A percentile compares a stretch with the other conserved stretches of the same genome.
phyloP scores from a whole-genome alignment of 2,797 vertebrate species.

The Scleropages formosus region DNA sequence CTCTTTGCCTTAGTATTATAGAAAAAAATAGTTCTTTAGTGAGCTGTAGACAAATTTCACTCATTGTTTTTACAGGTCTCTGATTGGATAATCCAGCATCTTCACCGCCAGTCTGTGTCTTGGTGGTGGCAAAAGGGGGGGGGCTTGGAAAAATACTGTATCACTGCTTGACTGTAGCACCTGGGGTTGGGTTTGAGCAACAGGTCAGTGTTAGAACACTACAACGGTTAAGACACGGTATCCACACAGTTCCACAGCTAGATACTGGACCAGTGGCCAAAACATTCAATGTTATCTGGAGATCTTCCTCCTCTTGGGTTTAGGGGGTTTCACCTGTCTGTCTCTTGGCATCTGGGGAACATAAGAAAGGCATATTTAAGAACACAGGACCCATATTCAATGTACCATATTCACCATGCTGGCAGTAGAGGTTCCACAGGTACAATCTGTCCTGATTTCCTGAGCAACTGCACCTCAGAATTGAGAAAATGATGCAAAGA shows the following conservation, averaged over 20 bases:
- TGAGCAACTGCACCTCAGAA: no score
- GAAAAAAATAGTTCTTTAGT: slow-evolving; percentile 87
- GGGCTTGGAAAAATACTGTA: slow-evolving; percentile 65
- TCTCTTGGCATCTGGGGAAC: slow-evolving; percentile 89
- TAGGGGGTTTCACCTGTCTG: slow-evolving; percentile 92
- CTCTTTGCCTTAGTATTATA: slow-evolving; percentile 74
- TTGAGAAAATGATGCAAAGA: no score
- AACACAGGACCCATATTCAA: no score
- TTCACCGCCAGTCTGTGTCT: slow-evolving; percentile 63
- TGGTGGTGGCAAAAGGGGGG: slow-evolving; percentile 6
- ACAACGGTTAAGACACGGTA: slow-evolving; percentile 60
- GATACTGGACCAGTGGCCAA: slow-evolving; percentile 66
- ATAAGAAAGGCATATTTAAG: slow-evolving; percentile 50
- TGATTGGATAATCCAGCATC: slow-evolving; percentile 79
- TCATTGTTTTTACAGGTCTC: slow-evolving; percentile 65
- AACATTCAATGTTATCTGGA: slow-evolving; percentile 98
- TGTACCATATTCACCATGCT: no score
- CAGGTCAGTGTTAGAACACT: slow-evolving; percentile 32
- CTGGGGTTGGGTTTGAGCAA: slow-evolving; percentile 58
- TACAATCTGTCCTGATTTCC: no score
- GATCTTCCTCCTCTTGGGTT: slow-evolving; percentile 98
- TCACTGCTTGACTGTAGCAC: slow-evolving; percentile 77
- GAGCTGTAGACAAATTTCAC: slow-evolving; percentile 85
- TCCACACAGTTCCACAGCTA: slow-evolving; percentile 63
- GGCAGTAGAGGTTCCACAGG: no score